Evolutionary conservation across 1,140 invertebrate genomes (phyloP).

Genomic region (Fopius arisanus): DNA sequence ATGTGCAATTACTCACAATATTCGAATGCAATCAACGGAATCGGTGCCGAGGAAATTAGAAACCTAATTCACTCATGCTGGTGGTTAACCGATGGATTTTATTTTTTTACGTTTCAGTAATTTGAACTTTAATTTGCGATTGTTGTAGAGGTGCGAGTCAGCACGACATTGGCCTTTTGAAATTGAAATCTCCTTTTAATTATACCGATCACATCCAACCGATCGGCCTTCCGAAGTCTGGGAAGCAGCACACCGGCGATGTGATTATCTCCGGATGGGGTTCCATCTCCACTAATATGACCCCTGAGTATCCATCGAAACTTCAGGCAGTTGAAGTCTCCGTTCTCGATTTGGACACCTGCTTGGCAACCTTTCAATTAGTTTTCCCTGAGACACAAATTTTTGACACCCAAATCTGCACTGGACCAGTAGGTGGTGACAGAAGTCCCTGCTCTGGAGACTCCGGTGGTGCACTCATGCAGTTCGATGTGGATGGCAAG

Average conservation of each 20-base stretch:
- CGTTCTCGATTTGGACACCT: slow-evolving; percentile 33
- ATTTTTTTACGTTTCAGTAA: too few relatives aligned
- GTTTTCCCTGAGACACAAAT: not conserved
- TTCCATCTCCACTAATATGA: slow-evolving; percentile 38
- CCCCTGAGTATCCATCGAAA: slow-evolving; percentile 29
- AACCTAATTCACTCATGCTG: too few relatives aligned
- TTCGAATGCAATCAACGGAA: too few relatives aligned
- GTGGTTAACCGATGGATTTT: too few relatives aligned
- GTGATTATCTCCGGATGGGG: slow-evolving; percentile 66
- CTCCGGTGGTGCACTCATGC: slow-evolving; percentile 60
- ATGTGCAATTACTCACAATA: too few relatives aligned
- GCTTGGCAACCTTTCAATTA: not conserved
- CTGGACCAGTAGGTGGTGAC: slow-evolving; percentile 14
- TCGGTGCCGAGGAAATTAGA: too few relatives aligned
- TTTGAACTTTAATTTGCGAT: not conserved
- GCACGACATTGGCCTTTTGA: slow-evolving; percentile 73
- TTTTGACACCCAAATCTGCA: slow-evolving; percentile 31
- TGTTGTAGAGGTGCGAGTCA: slow-evolving; percentile 59
- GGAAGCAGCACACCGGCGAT: slow-evolving; percentile 51
- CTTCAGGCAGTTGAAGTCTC: slow-evolving; percentile 48
- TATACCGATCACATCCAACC: slow-evolving; percentile 66
- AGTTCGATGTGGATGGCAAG: slow-evolving; percentile 34
- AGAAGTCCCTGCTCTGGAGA: slow-evolving; percentile 68
- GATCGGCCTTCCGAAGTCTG: slow-evolving; percentile 59
- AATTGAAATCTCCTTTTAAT: slow-evolving; percentile 63